A percentile compares a stretch with the other conserved stretches of the same genome.
Evolutionary conservation across 2,113 vertebrate species (phyloP).

Genomic region (Mormyrus iriodes): DNA sequence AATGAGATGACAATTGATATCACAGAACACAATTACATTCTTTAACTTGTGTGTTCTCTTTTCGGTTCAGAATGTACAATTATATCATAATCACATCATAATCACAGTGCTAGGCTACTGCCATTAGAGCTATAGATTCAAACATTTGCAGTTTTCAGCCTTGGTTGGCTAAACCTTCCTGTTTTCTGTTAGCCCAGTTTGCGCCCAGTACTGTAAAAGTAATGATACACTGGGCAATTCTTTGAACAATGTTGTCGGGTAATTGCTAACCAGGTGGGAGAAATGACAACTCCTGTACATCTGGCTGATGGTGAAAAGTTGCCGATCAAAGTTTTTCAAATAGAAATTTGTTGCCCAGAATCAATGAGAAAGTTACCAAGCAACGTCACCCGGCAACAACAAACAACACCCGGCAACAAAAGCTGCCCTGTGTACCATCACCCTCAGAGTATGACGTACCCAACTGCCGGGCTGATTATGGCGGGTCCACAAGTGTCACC

Average conservation of each 20-base stretch:
- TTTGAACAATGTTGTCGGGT: background rate
- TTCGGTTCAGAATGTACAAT: background rate
- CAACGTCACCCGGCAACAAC: background rate
- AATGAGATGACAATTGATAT: background rate
- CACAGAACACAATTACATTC: background rate
- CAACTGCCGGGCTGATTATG: background rate
- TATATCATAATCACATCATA: background rate
- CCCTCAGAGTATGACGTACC: background rate
- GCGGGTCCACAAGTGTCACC: background rate
- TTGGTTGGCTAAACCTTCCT: background rate
- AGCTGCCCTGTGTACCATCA: background rate
- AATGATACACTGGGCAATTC: background rate
- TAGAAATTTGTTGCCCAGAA: background rate
- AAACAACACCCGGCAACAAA: background rate
- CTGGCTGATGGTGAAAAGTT: background rate
- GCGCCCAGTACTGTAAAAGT: background rate
- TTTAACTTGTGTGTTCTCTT: background rate
- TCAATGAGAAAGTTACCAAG: background rate
- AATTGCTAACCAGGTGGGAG: background rate
- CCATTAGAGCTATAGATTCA: background rate
- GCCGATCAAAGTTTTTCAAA: background rate
- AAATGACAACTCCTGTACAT: background rate
- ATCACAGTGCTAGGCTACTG: background rate
- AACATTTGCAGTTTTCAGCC: background rate
- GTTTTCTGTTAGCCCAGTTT: background rate